These are phyloP conservation scores for Tyria jacobaeae DNA, from an alignment of 2,888 invertebrate genomes.

Conservation along the genomic window DNA sequence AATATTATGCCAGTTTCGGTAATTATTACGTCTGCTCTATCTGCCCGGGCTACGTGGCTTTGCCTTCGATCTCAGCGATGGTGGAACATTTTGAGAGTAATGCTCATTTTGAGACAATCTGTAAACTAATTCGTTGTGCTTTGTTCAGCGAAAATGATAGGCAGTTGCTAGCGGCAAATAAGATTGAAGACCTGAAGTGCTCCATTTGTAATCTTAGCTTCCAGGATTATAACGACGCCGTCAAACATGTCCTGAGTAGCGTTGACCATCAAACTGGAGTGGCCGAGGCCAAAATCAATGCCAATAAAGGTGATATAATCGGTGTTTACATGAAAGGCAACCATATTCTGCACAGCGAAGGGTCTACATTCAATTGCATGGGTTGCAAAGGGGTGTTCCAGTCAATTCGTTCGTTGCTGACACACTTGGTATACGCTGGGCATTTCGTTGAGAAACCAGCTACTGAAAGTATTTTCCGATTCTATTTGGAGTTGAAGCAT, in stretches of 20 bases:
- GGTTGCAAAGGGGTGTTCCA: slow-evolving; percentile 71
- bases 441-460: slow-evolving; percentile 71
- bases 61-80: slow-evolving; percentile 78
- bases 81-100: slow-evolving; percentile 78
- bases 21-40: slow-evolving; percentile 78
- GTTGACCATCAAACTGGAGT: slow-evolving; percentile 69
- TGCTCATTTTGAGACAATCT: slow-evolving; percentile 69
- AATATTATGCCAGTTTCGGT: slow-evolving; percentile 81
- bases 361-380: slow-evolving; percentile 68
- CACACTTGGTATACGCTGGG: slow-evolving; percentile 75
- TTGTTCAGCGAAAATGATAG: slow-evolving; percentile 64
- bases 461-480: slow-evolving; percentile 76
- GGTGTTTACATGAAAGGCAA: slow-evolving; percentile 79
- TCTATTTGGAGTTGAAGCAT: slow-evolving; percentile 80
- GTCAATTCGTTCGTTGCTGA: slow-evolving; percentile 72
- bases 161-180: slow-evolving; percentile 62
- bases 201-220: slow-evolving; percentile 66
- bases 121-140: slow-evolving; percentile 69
- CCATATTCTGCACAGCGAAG: slow-evolving; percentile 74
- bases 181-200: slow-evolving; percentile 63
- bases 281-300: slow-evolving; percentile 59
- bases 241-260: slow-evolving; percentile 68
- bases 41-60: slow-evolving; percentile 70
- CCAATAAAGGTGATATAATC: slow-evolving; percentile 75
- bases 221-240: slow-evolving; percentile 58